Percentiles rank a stretch among this genome's conserved stretches.
Conservation (phyloP, 2,113 vertebrate species). For the Asarcornis scutulata region DNA sequence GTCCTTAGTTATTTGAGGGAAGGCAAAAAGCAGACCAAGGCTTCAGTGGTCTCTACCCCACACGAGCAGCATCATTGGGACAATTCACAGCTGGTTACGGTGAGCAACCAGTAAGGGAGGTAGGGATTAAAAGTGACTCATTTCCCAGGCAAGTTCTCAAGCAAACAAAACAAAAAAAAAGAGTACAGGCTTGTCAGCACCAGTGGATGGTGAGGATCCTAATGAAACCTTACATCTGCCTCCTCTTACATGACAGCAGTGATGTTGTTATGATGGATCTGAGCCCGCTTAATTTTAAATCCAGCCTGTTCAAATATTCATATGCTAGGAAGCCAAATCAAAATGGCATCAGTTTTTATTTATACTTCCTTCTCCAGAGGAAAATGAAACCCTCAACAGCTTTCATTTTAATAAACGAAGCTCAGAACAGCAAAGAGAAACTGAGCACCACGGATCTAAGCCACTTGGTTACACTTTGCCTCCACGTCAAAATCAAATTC, state of each 20-base stretch:
- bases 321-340: background rate
- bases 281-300: background rate
- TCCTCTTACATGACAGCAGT: background rate
- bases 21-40: background rate
- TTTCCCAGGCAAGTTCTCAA: background rate
- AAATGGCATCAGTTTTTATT: background rate
- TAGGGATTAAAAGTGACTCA: background rate
- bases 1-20: background rate
- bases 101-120: background rate
- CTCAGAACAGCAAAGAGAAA: background rate
- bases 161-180: background rate
- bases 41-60: background rate
- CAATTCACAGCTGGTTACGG: background rate
- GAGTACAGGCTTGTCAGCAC: background rate
- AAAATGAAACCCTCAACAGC: background rate
- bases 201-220: background rate
- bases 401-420: background rate
- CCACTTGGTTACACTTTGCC: background rate
- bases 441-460: background rate
- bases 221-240: background rate
- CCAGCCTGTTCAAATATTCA: background rate
- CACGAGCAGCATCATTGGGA: background rate
- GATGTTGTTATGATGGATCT: background rate
- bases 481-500: background rate
- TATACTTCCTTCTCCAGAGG: background rate